phyloP scores from a whole-genome alignment of 2,888 invertebrate genomes.

The Heliconius ismenius region DNA sequence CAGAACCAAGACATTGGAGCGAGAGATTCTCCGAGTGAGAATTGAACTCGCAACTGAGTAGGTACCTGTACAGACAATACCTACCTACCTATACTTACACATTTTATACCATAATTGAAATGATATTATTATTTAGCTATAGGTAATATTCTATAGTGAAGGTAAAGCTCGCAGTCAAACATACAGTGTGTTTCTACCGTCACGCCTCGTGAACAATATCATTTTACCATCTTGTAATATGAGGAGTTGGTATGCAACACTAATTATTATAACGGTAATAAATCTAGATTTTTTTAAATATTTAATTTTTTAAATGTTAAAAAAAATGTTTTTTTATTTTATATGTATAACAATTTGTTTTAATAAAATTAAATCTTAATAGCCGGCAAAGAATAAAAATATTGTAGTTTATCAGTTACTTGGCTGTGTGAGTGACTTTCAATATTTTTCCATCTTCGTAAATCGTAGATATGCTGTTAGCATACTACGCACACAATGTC shows the following conservation, averaged over 20 bases:
- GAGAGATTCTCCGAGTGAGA: too few species aligned
- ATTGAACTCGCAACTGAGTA: too few species aligned
- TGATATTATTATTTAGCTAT: background rate
- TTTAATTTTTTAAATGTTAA: background rate
- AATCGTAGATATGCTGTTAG: too few species aligned
- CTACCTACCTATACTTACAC: too few species aligned
- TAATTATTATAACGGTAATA: slow-evolving; percentile 6
- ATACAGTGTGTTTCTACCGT: slow-evolving; percentile 11
- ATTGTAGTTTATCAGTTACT: background rate
- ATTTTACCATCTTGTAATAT: slow-evolving; percentile 13
- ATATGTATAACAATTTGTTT: background rate
- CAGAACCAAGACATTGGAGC: too few species aligned
- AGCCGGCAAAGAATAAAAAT: too few species aligned
- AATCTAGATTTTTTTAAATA: background rate
- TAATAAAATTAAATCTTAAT: too few species aligned
- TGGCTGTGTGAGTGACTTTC: background rate
- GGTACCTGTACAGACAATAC: too few species aligned
- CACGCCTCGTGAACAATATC: slow-evolving; percentile 10
- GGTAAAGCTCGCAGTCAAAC: slow-evolving; percentile 9
- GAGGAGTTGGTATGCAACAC: slow-evolving; percentile 3
- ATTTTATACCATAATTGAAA: too few species aligned
- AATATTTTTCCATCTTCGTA: too few species aligned
- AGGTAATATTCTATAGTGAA: background rate
- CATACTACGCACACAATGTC: background rate
- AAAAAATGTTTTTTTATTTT: background rate